These are phyloP conservation scores for Actinostola sp. DNA, from an alignment of 92 coral and sea anemone genomes.

Conservation along the genomic window DNA sequence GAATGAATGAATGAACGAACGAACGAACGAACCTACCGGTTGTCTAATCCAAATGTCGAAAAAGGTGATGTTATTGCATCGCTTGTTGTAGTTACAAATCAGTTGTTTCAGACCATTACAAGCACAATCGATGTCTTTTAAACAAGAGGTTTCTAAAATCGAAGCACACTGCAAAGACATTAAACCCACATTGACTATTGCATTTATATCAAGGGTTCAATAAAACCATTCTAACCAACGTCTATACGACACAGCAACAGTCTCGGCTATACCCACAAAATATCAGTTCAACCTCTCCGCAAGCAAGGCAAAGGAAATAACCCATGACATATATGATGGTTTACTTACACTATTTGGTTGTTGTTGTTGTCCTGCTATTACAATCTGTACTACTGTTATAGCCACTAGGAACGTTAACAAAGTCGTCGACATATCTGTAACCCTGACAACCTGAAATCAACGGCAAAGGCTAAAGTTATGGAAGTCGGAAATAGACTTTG, in stretches of 20 bases:
- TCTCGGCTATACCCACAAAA: background rate
- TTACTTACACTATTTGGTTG: constrained; percentile 2
- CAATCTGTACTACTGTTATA: background rate
- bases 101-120: constrained; percentile 12
- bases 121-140: constrained; percentile 19
- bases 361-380: background rate
- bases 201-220: no score
- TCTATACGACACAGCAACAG: background rate
- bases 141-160: constrained; percentile 5
- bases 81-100: constrained; percentile 32
- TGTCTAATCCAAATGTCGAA: constrained; percentile 20
- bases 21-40: background rate
- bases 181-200: background rate
- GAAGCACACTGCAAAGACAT: constrained; percentile 17
- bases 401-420: background rate
- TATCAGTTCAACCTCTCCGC: background rate
- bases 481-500: background rate
- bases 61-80: background rate
- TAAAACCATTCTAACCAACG: background rate
- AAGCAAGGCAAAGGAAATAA: background rate
- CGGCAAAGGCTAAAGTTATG: background rate
- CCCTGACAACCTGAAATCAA: background rate
- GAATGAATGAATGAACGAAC: constrained; percentile 13
- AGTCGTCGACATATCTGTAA: background rate
- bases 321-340: background rate